phyloP scores from a whole-genome alignment of 2,797 vertebrate species.

The Peromyscus nudipes region DNA sequence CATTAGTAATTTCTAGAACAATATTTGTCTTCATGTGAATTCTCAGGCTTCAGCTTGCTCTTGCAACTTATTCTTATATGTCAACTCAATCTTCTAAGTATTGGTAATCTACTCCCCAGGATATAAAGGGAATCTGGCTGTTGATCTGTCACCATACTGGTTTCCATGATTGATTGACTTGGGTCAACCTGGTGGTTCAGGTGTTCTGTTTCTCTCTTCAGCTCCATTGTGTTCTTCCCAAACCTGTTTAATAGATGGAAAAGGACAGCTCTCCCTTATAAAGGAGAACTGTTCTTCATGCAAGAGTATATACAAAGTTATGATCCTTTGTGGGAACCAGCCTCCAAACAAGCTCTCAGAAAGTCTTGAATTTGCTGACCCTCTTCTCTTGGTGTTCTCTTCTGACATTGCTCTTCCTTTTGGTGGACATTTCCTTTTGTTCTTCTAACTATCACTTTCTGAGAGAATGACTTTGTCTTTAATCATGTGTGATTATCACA shows the following conservation, averaged over 20 bases:
- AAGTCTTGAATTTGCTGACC: background rate
- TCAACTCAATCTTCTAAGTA: too few species aligned
- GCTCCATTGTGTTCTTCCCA: background rate
- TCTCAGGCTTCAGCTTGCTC: background rate
- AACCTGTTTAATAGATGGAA: background rate
- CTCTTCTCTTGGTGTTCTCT: background rate
- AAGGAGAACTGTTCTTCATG: background rate
- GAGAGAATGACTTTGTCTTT: background rate
- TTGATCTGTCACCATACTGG: background rate
- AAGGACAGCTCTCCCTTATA: too few species aligned
- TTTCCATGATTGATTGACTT: background rate
- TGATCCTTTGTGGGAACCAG: background rate
- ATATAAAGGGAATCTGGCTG: background rate
- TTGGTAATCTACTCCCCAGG: background rate
- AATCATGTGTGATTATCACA: background rate
- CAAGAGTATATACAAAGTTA: background rate
- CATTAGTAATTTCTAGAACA: accelerated
- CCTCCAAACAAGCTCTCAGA: too few species aligned
- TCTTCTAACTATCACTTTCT: background rate
- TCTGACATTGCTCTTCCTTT: background rate
- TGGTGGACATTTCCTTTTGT: background rate
- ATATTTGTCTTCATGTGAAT: accelerated
- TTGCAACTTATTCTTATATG: background rate
- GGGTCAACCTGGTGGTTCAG: background rate
- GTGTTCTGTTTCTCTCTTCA: background rate